Evolutionary conservation across 2,888 invertebrate genomes (phyloP).

Genomic region (Calliopum simillimum): DNA sequence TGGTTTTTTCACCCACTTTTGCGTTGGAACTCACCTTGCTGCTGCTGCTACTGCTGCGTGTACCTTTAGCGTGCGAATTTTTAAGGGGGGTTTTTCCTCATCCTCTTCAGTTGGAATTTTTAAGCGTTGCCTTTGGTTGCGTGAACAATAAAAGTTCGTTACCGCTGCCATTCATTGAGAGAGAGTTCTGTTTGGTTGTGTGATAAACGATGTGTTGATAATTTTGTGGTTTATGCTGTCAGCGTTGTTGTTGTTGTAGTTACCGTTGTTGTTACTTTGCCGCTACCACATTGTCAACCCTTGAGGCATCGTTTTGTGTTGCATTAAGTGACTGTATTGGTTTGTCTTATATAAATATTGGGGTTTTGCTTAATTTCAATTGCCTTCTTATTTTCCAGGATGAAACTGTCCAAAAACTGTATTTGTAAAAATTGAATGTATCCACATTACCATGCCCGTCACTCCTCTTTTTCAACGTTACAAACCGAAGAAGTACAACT

Average conservation of each 20-base stretch:
- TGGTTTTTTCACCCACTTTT: conserved; percentile 2
- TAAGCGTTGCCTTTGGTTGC: conserved; percentile 32
- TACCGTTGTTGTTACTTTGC: conserved; percentile 22
- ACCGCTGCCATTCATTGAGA: conserved; percentile 32
- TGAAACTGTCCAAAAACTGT: too few relatives aligned
- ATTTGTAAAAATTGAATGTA: too few relatives aligned
- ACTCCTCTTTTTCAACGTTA: too few relatives aligned
- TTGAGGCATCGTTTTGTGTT: conserved; percentile 1
- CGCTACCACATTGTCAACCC: conserved; percentile 29
- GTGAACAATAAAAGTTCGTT: conserved; percentile 44
- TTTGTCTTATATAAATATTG: too few relatives aligned
- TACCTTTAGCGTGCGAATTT: conserved; percentile 1
- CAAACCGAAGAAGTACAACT: too few relatives aligned
- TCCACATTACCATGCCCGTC: too few relatives aligned
- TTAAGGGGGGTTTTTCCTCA: background rate
- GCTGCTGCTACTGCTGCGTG: background rate
- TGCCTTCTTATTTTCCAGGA: too few relatives aligned
- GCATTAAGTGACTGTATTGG: too few relatives aligned
- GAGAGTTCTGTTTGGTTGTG: conserved; percentile 28
- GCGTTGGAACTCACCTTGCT: background rate
- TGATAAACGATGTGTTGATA: conserved; percentile 55
- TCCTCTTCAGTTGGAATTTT: conserved; percentile 8
- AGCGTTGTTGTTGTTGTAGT: conserved; percentile 33
- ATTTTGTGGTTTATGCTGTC: conserved; percentile 42
- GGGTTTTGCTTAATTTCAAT: too few relatives aligned